These are phyloP conservation scores for Phlogophora meticulosa DNA, from an alignment of 2,888 invertebrate species.

Conservation along the genomic window DNA sequence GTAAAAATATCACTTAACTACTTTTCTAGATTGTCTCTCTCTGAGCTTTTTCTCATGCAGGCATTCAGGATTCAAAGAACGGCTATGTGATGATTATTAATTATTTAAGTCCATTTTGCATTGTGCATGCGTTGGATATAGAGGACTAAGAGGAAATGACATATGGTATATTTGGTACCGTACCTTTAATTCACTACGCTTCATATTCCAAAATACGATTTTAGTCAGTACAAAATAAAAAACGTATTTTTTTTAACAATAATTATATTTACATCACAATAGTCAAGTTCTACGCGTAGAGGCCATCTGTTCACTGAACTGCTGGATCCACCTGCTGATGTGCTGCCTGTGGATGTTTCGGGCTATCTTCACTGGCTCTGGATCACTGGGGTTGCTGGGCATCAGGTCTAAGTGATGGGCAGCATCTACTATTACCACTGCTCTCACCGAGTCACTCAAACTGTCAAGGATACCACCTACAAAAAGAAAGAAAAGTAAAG, in stretches of 20 bases:
- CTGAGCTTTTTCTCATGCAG: too few relatives aligned
- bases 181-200: too few relatives aligned
- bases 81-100: too few relatives aligned
- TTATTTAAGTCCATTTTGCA: too few relatives aligned
- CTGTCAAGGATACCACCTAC: conserved; percentile 93
- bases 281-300: conserved; percentile 50
- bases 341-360: conserved; percentile 92
- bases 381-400: conserved; percentile 92
- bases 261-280: conserved; percentile 29
- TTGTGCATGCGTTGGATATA: too few relatives aligned
- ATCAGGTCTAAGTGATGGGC: conserved; percentile 97
- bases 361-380: conserved; percentile 92
- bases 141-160: too few relatives aligned
- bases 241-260: conserved; percentile 7
- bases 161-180: too few relatives aligned
- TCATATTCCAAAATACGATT: too few relatives aligned
- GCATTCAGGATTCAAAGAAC: too few relatives aligned
- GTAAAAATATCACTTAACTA: too few relatives aligned
- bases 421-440: conserved; percentile 95
- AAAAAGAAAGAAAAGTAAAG: conserved; percentile 7
- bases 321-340: conserved; percentile 92
- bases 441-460: conserved; percentile 92
- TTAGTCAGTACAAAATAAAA: not conserved
- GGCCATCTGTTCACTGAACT: conserved; percentile 63
- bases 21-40: too few relatives aligned